These are phyloP conservation scores for Drosophila fungiperda DNA, from an alignment of 2,888 invertebrate genomes.

Conservation along the genomic window DNA sequence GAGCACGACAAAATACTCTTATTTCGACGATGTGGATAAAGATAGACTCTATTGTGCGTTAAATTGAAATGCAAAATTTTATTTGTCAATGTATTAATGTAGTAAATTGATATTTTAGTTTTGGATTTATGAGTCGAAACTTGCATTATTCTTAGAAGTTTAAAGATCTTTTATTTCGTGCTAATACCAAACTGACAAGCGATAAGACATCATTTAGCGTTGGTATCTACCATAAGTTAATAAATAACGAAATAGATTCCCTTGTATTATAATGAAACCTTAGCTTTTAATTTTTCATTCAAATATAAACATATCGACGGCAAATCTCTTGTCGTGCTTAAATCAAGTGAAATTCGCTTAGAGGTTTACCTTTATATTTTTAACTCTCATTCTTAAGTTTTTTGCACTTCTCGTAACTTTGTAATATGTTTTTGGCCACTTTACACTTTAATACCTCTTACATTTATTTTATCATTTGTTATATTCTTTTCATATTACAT, in stretches of 20 bases:
- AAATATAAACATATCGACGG: background rate
- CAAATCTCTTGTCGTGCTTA: background rate
- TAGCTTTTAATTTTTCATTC: background rate
- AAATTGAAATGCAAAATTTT: background rate
- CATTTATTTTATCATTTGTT: background rate
- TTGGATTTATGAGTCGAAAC: background rate
- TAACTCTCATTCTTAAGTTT: background rate
- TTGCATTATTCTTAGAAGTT: no score
- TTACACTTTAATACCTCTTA: background rate
- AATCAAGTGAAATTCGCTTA: background rate
- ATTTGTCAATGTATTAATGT: background rate
- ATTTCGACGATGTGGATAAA: background rate
- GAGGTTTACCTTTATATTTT: background rate
- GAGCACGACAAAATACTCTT: background rate
- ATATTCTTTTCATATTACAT: background rate
- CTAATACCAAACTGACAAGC: background rate
- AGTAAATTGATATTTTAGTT: background rate
- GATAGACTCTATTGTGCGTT: background rate
- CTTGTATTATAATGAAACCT: background rate
- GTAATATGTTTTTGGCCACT: background rate
- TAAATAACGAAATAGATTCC: background rate
- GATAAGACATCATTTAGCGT: background rate
- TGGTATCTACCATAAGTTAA: background rate
- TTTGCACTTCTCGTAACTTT: background rate
- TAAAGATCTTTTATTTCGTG: background rate